Evolutionary conservation across 2,888 invertebrate species (phyloP), one percentile per base, ranked within the genome.

Genomic region (Dromius quadrimaculatus): DNA sequence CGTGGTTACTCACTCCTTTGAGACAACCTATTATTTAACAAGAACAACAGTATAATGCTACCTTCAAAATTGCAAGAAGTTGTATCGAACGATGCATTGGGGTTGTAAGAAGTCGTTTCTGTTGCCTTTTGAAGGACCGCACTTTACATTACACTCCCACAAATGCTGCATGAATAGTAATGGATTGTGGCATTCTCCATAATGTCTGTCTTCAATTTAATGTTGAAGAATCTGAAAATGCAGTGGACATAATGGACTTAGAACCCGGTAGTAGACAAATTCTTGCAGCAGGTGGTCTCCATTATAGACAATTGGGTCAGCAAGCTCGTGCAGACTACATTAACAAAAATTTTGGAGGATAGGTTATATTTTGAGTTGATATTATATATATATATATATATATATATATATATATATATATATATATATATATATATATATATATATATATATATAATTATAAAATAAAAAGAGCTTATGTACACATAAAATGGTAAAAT

Each of bases 101-200:
- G n/a, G n/a, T 72, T 17, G 47, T 75, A 34, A 75, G 75, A 71
- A 72, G 72, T 32, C 65, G 72, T 45, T 74, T 73, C 57, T 17
- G 75, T 62, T 45, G 45, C 17, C 45, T 45, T 13, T 9, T 45
- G 15, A 45, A 45, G 45, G 15, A 45, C 9, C 45, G 45, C 4
- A 47, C 73, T n/a, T 28, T 70, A 20, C 4, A 34, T 23, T 63
- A 47, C 34, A 50, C 63, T 28, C 59, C 41, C 36, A 11, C 61
- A 15, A 68, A 69, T 8, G 63, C 68, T 28, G 64, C 22, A 9
- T 22, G 66, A 63, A 59, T 57, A 41, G 41, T 71, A 19, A 47
- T 65, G 34, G 64, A 62, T 23, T 57, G 59, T 22, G 64, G 41
- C 23, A 68, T 63, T 17, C 32, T 68, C n/a, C 68, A 66, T n/a